Conservation (phyloP, 2,113 vertebrate species). For the Zosterops lateralis region DNA sequence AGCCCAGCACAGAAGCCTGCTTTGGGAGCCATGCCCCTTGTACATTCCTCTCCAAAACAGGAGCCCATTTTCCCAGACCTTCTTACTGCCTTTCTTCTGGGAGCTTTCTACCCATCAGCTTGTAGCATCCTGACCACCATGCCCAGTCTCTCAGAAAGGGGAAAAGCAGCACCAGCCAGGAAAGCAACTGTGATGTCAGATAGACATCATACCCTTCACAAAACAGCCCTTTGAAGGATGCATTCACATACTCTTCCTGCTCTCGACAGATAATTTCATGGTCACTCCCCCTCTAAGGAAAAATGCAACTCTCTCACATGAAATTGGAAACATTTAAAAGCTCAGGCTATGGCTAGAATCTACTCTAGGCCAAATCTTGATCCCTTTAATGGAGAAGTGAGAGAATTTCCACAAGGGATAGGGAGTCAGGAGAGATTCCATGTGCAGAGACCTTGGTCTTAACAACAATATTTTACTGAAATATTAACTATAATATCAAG, state of each 20-base stretch:
- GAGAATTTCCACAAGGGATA: neutral
- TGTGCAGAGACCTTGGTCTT: constrained; percentile 6
- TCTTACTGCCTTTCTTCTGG: neutral
- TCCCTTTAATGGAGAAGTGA: neutral
- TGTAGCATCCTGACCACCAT: accelerated
- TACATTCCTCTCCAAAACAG: neutral
- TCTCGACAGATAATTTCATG: neutral
- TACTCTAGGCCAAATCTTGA: neutral
- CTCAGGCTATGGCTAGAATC: neutral
- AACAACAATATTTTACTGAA: constrained; percentile 59
- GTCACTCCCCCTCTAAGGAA: neutral
- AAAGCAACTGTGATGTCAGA: neutral
- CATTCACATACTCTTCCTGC: neutral
- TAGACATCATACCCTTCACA: neutral
- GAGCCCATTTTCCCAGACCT: neutral
- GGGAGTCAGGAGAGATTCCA: neutral
- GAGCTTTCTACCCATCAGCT: neutral
- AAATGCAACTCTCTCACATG: neutral
- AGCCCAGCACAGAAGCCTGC: neutral
- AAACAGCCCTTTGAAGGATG: neutral
- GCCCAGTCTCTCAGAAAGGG: neutral
- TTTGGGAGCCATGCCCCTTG: accelerated
- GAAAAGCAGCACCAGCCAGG: neutral
- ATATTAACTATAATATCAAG: neutral
- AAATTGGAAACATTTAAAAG: neutral